These are phyloP conservation scores for Phocides pigmalion DNA, from an alignment of 1,140 invertebrate genomes.

Conservation along the genomic window DNA sequence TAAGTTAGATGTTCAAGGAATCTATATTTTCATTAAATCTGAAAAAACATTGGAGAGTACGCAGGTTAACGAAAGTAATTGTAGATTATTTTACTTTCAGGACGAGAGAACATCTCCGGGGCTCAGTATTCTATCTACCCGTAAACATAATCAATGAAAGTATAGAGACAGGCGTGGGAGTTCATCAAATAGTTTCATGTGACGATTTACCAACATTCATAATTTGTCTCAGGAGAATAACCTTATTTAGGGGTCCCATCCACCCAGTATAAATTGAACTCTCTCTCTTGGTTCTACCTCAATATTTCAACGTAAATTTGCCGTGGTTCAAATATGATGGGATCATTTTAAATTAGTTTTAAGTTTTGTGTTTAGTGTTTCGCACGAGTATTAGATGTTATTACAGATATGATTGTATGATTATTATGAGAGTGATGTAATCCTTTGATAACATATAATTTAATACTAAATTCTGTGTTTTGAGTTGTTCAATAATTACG, in stretches of 20 bases:
- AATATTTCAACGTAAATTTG: neutral
- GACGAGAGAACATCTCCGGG: too few species aligned
- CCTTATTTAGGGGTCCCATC: slow-evolving; percentile 41
- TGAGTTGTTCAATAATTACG: too few species aligned
- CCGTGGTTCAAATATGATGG: neutral
- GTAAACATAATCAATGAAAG: slow-evolving; percentile 16
- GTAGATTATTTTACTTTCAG: too few species aligned
- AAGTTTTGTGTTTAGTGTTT: slow-evolving; percentile 39
- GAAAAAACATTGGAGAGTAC: too few species aligned
- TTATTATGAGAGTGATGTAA: slow-evolving; percentile 48
- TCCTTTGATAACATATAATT: slow-evolving; percentile 41
- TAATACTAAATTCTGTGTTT: slow-evolving; percentile 3
- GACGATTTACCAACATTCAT: slow-evolving; percentile 63
- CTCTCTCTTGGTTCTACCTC: neutral
- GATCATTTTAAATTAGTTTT: slow-evolving; percentile 14
- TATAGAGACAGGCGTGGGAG: slow-evolving; percentile 53
- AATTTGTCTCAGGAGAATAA: slow-evolving; percentile 61
- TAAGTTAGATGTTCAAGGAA: too few species aligned
- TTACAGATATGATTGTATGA: slow-evolving; percentile 41
- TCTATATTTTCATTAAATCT: too few species aligned
- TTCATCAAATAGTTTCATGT: slow-evolving; percentile 50
- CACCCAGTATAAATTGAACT: slow-evolving; percentile 45
- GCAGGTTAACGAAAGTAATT: too few species aligned
- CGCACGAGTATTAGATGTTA: slow-evolving; percentile 68
- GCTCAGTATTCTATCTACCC: too few species aligned